phyloP scores from a whole-genome alignment of 2,888 invertebrate species.

The Leptinotarsa tumamoca region DNA sequence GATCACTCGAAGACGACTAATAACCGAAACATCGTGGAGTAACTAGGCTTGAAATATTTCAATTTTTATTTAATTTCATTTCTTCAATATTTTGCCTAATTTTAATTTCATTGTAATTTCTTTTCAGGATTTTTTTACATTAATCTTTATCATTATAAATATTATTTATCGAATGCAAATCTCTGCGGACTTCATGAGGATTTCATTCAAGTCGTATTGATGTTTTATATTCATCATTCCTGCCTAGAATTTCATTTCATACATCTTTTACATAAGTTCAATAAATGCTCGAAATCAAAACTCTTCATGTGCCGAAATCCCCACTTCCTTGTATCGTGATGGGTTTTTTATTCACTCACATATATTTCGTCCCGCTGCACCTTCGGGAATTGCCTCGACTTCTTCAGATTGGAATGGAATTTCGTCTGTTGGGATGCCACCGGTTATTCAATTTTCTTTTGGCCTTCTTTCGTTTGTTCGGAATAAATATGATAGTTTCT shows the following conservation, averaged over 20 bases:
- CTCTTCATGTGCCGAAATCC: background rate
- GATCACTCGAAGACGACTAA: too few species aligned
- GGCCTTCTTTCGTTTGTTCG: slow-evolving; percentile 1
- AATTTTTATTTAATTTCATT: too few species aligned
- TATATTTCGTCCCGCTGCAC: slow-evolving; percentile 4
- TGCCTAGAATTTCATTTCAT: background rate
- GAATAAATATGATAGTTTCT: slow-evolving; percentile 8
- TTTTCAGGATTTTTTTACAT: too few species aligned
- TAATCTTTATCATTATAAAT: too few species aligned
- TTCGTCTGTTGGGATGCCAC: slow-evolving; percentile 3
- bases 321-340: slow-evolving; percentile 3
- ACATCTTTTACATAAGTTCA: background rate
- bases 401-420: slow-evolving; percentile 24
- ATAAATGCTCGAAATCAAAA: slow-evolving; percentile 1
- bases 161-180: too few species aligned
- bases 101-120: too few species aligned
- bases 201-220: too few species aligned
- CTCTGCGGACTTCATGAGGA: too few species aligned
- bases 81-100: too few species aligned
- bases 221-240: background rate
- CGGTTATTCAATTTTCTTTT: slow-evolving; percentile 19
- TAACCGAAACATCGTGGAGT: too few species aligned
- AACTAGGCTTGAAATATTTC: too few species aligned
- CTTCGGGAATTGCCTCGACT: slow-evolving; percentile 15
- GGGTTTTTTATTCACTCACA: slow-evolving; percentile 14